phyloP scores from a whole-genome alignment of 2,888 invertebrate genomes.

The Ornithoptera priamus region DNA sequence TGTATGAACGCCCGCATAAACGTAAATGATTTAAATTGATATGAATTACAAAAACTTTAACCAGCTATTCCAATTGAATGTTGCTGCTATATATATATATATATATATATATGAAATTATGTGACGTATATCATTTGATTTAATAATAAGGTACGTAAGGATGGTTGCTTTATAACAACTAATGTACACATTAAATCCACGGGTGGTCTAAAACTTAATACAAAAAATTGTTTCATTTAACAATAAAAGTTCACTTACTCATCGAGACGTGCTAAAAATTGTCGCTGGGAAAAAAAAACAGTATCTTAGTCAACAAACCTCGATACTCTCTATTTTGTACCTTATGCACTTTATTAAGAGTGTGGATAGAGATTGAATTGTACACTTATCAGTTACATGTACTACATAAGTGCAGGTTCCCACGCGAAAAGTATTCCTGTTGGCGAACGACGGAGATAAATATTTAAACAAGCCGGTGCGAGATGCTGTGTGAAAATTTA shows the following conservation, averaged over 20 bases:
- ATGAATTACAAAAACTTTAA: conserved; percentile 38
- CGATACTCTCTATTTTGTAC: conserved; percentile 25
- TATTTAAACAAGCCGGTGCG: conserved; percentile 50
- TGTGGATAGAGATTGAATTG: conserved; percentile 21
- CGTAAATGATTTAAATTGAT: conserved; percentile 26
- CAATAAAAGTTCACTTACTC: conserved; percentile 51
- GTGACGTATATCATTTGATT: conserved; percentile 30
- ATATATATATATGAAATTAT: conserved; percentile 24
- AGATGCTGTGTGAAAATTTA: conserved; percentile 2
- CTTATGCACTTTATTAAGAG: conserved; percentile 33
- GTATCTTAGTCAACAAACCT: background rate
- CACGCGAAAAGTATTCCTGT: conserved; percentile 64
- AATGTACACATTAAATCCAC: conserved; percentile 34
- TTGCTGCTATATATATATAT: conserved; percentile 9
- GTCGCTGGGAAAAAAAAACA: conserved; percentile 49
- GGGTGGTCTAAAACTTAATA: conserved; percentile 45
- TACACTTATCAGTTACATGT: conserved; percentile 29
- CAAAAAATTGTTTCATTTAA: conserved; percentile 35
- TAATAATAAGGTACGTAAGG: background rate
- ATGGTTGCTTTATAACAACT: conserved; percentile 21
- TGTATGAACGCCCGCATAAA: conserved; percentile 60
- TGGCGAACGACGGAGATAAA: conserved; percentile 71
- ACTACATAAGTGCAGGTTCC: conserved; percentile 52
- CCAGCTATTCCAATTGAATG: conserved; percentile 38
- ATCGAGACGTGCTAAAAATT: conserved; percentile 60